A percentile compares a stretch with the other conserved stretches of the same genome.
Evolutionary conservation across 2,113 vertebrate genomes (phyloP).

Genomic region (Crotalus helleri): DNA sequence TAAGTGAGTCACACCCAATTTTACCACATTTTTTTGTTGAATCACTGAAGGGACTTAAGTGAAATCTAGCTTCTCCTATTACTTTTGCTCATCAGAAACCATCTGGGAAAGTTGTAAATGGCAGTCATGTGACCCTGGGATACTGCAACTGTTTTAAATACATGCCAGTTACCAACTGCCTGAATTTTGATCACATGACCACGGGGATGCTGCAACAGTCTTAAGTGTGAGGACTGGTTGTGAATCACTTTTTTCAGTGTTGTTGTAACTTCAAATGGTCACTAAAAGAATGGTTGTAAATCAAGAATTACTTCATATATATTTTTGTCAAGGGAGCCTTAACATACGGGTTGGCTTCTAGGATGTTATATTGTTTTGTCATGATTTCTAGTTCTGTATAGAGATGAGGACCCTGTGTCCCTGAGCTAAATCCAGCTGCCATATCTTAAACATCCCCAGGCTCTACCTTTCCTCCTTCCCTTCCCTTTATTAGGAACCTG

Average conservation of each 20-base stretch:
- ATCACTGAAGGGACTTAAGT: neutral
- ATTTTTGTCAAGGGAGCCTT: neutral
- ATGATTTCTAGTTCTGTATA: neutral
- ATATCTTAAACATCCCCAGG: neutral
- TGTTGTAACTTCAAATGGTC: neutral
- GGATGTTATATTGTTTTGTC: neutral
- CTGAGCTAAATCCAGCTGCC: neutral
- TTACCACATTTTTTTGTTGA: neutral
- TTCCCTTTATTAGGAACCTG: neutral
- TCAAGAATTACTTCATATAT: neutral
- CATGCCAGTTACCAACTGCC: neutral
- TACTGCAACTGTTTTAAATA: neutral
- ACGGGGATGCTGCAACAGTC: neutral
- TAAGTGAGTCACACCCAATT: neutral
- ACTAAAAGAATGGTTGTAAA: neutral
- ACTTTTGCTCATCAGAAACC: neutral
- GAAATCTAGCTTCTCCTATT: neutral
- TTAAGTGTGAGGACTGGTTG: neutral
- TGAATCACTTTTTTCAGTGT: neutral
- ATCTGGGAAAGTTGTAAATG: neutral
- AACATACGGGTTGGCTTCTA: neutral
- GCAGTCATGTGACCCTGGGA: neutral
- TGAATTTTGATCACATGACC: neutral
- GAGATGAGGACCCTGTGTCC: neutral
- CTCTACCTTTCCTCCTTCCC: neutral